phyloP scores from a whole-genome alignment of 2,888 invertebrate genomes.

The Synanthedon andrenaeformis region DNA sequence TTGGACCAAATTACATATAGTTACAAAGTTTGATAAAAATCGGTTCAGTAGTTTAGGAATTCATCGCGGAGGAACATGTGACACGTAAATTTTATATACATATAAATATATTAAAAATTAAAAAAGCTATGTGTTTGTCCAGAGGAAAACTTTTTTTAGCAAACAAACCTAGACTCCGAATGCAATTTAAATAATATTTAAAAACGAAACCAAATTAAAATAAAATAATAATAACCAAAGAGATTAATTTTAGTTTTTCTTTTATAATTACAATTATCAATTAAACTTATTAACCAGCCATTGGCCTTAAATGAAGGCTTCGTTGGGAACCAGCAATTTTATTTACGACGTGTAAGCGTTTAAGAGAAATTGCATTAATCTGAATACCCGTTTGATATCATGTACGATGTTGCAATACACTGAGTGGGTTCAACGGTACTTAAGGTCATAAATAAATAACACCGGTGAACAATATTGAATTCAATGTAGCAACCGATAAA shows the following conservation, averaged over 20 bases:
- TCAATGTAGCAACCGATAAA: slow-evolving; percentile 24
- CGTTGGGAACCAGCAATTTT: slow-evolving; percentile 60
- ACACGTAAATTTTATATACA: no score
- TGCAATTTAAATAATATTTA: no score
- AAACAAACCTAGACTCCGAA: no score
- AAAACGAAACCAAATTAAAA: no score
- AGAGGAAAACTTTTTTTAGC: no score
- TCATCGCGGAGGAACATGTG: no score
- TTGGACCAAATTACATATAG: no score
- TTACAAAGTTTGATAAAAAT: no score
- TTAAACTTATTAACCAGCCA: slow-evolving; percentile 45
- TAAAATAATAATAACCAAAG: neutral
- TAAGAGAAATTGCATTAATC: slow-evolving; percentile 71
- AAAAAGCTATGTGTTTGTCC: no score
- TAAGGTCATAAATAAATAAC: slow-evolving; percentile 26
- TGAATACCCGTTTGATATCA: slow-evolving; percentile 69
- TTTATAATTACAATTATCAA: slow-evolving; percentile 23
- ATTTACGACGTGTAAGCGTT: slow-evolving; percentile 70
- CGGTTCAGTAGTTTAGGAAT: no score
- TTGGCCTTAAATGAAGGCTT: slow-evolving; percentile 35
- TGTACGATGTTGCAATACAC: slow-evolving; percentile 67
- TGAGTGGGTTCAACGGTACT: slow-evolving; percentile 26
- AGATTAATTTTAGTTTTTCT: neutral
- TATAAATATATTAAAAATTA: no score
- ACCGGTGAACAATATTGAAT: slow-evolving; percentile 22